Conservation (phyloP, 2,888 invertebrate genomes). For the Temnothorax rugatulus region DNA sequence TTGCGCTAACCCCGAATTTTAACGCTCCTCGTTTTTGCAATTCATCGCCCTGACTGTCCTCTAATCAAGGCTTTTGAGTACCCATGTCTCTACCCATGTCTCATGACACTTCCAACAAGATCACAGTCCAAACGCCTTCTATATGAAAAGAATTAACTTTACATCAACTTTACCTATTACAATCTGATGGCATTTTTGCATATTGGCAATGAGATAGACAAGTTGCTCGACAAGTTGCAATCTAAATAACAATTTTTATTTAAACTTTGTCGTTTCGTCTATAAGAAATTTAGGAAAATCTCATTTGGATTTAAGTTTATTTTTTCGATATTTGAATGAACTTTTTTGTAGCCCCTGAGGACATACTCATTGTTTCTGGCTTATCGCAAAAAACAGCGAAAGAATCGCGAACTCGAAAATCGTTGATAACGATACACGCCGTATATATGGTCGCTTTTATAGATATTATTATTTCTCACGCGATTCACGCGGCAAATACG, state of each 20-base stretch:
- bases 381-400: slow-evolving; percentile 28
- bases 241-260: slow-evolving; percentile 1
- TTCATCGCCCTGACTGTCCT: slow-evolving; percentile 60
- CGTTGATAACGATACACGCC: slow-evolving; percentile 6
- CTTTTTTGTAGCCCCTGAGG: not conserved
- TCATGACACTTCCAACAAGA: not conserved
- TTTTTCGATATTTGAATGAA: not conserved
- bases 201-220: not conserved
- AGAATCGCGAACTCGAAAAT: slow-evolving; percentile 43
- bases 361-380: slow-evolving; percentile 9
- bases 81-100: slow-evolving; percentile 7
- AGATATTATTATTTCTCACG: slow-evolving; percentile 68
- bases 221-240: not conserved
- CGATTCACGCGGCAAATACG: slow-evolving; percentile 47
- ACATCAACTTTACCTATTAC: not conserved
- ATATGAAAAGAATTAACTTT: not conserved
- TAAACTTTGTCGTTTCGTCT: not conserved
- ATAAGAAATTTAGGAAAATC: not conserved
- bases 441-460: slow-evolving; percentile 12
- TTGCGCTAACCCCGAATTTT: slow-evolving; percentile 66
- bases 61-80: slow-evolving; percentile 38
- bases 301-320: not conserved
- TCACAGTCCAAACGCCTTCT: not conserved
- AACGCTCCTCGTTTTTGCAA: slow-evolving; percentile 53
- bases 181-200: not conserved